phyloP scores from a whole-genome alignment of 2,113 vertebrate genomes.

The Meles meles region DNA sequence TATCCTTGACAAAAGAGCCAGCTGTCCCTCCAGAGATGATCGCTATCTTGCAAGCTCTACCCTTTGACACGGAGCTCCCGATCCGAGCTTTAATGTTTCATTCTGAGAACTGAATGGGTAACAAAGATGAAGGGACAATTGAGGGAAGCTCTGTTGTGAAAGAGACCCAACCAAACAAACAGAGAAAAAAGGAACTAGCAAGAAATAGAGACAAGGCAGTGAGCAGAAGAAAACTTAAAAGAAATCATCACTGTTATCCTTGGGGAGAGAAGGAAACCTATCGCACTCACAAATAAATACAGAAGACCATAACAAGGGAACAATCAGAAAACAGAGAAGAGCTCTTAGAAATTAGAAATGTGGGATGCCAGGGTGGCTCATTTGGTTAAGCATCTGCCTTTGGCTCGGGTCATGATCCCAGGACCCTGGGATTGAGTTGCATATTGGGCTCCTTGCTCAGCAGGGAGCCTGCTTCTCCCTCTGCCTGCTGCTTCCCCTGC shows the following conservation, averaged over 20 bases:
- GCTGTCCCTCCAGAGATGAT: neutral
- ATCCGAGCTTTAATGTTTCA: neutral
- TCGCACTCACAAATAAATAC: neutral
- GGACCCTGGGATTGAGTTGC: too few species aligned
- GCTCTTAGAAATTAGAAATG: neutral
- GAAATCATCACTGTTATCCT: neutral
- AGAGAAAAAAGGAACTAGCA: neutral
- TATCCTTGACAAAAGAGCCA: neutral
- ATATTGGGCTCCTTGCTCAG: too few species aligned
- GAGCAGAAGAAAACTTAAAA: neutral
- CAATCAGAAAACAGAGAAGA: neutral
- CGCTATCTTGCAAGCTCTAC: neutral
- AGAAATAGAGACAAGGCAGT: neutral
- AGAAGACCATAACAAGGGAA: neutral
- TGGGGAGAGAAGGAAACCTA: neutral
- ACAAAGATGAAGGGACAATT: neutral
- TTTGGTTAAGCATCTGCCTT: too few species aligned
- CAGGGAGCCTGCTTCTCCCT: too few species aligned
- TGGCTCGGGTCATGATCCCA: too few species aligned
- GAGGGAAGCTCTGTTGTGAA: neutral
- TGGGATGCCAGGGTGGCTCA: too few species aligned
- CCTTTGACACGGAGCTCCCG: neutral
- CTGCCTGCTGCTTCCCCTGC: too few species aligned
- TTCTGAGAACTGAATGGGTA: neutral
- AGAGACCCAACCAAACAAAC: neutral